These are phyloP conservation scores for Mobula hypostoma DNA, from an alignment of 2,113 vertebrate species.

Conservation along the genomic window DNA sequence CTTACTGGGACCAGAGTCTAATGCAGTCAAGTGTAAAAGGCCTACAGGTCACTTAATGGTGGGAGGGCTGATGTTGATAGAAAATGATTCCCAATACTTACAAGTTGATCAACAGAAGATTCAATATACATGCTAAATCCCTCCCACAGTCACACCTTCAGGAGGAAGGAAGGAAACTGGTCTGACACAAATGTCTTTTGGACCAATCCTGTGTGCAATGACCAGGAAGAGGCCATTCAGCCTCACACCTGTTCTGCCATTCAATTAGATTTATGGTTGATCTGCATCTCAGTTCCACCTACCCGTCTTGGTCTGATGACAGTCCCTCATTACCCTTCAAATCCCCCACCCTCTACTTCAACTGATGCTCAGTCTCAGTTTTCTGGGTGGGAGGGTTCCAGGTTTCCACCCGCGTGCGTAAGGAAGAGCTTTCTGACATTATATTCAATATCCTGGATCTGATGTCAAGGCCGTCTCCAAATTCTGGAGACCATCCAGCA, in stretches of 20 bases:
- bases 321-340: not conserved
- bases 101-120: not conserved
- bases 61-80: not conserved
- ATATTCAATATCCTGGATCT: not conserved
- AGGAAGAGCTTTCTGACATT: not conserved
- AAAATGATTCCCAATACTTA: not conserved
- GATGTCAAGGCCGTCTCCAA: not conserved
- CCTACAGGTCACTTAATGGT: not conserved
- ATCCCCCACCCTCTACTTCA: not conserved
- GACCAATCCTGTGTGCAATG: not conserved
- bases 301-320: not conserved
- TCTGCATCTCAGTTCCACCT: not conserved
- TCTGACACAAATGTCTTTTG: not conserved
- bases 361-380: not conserved
- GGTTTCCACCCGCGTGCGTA: not conserved
- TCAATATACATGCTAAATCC: too few species aligned
- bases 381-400: not conserved
- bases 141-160: not conserved
- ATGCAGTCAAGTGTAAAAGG: not conserved
- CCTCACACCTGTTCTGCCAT: not conserved
- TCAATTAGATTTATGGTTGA: not conserved
- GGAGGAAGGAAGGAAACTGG: not conserved
- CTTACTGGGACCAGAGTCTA: not conserved
- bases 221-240: not conserved
- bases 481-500: too few species aligned